Evolutionary conservation across 2,888 invertebrate genomes (phyloP).

Genomic region (Drosophila falleni): DNA sequence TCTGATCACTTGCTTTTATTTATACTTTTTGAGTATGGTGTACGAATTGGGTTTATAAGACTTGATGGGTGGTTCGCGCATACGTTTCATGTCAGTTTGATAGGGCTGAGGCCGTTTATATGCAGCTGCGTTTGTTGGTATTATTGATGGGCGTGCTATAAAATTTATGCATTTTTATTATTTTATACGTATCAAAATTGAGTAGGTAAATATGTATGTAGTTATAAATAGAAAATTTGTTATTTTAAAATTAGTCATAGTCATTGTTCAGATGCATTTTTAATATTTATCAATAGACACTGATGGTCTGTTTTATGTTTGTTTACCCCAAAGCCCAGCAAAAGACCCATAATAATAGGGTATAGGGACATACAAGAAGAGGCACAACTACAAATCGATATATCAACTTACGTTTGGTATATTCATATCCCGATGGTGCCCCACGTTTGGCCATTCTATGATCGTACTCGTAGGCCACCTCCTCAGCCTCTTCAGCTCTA

Average conservation of each 20-base stretch:
- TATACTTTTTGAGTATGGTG: conserved; percentile 80
- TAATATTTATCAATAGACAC: conserved; percentile 8
- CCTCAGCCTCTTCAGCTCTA: conserved; percentile 70
- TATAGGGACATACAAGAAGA: conserved; percentile 7
- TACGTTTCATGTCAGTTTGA: conserved; percentile 81
- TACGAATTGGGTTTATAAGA: conserved; percentile 81
- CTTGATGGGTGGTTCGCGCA: conserved; percentile 81
- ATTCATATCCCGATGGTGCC: conserved; percentile 69
- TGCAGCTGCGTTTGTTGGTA: conserved; percentile 77
- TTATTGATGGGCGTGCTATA: conserved; percentile 81
- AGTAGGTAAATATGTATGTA: conserved; percentile 9
- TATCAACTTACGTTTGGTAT: conserved; percentile 72
- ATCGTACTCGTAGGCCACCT: conserved; percentile 70
- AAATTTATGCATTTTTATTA: conserved; percentile 70
- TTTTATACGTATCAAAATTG: conserved; percentile 32
- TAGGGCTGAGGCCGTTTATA: conserved; percentile 81
- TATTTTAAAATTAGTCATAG: conserved; percentile 43
- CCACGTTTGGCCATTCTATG: conserved; percentile 68
- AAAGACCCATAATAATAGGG: conserved; percentile 11
- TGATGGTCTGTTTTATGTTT: background rate
- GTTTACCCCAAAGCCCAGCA: conserved; percentile 37
- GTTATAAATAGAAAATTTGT: conserved; percentile 39
- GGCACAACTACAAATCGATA: conserved; percentile 3
- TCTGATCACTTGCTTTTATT: conserved; percentile 49
- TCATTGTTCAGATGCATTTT: conserved; percentile 11